Base-by-base conservation (phyloP, 92 coral and sea anemone genomes). In the Bergia sp. region DNA sequence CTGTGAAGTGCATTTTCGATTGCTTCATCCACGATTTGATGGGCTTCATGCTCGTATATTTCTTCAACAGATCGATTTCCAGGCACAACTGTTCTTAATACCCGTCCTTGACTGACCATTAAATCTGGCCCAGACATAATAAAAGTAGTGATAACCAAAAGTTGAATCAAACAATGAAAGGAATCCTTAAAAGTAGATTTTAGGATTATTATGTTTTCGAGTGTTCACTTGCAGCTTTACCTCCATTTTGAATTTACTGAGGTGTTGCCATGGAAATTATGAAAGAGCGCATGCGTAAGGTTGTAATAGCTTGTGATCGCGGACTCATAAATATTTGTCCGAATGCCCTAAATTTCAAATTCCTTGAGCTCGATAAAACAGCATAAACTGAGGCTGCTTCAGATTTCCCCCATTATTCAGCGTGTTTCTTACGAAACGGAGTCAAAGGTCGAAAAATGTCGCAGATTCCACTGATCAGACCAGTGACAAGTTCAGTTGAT, bases 11-110 rank as follows among this genome's bases (percentile, higher is more conserved):
- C 99, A 77, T 97, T 97, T 58, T 97, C 99, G 71, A 97, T 96
- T 9, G 98, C 99, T 71, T 96, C 98, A 85, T 97, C 99, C 10
- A 97, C 99, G 44, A 97, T 94, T 73, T 96, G 95, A 76, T 95
- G 97, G 29, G 98, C 99, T 92, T 97, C 99, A 4, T 93, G 91
- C 72, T 93, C 96, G 92, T 95, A 97, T 65, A 94, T 92, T 67
- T 95, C 92, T 0, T 95, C 98, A 12, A 92, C 71, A 5, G 89
- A 89, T 61, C 98, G 95, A 90, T 92, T 93, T 88, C 98, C 98
- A 0, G 94, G 96, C 0, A 95, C 98, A 2, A 95, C 89, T 41
- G 96, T 95, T 42, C 94, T 91, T 8, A 89, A 45, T 37, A 94
- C 75, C 37, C 93, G 81, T 47, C 82, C 87, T 21, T 91, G 82